Base-by-base conservation (phyloP, 1,140 invertebrate genomes). In the Trichogramma pretiosum region DNA sequence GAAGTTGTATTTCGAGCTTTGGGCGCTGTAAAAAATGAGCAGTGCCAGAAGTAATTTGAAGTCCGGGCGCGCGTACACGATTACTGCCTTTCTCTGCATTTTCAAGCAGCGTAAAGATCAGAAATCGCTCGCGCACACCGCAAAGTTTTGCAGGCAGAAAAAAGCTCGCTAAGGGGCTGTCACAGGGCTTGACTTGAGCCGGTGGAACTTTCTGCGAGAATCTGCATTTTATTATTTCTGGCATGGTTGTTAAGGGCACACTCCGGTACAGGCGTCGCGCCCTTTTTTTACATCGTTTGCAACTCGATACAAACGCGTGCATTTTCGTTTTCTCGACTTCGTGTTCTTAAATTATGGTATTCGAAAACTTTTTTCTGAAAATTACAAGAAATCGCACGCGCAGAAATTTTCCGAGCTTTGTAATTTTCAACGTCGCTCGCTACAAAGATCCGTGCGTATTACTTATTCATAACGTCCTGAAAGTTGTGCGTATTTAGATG, bases 201-300 rank as follows among this genome's bases (percentile, higher is more conserved):
- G n/a, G 23, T 42, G 46, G 45, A 40, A 52, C 48, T 35, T 45
- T 38, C 7, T 28, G 39, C 52, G 32, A 7, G 43, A 59, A 65
- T 66, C 60, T 65, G 63, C 63, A 63, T 66, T 66, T 66, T 66
- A 66, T 66, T 66, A 65, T 66, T 66, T 62, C 64, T 60, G 53
- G 45, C 52, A 52, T 56, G 56, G 53, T 53, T 57, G 55, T 66
- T 65, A 66, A 66, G 47, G 44, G 45, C 48, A 53, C 53, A 46
- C 43, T 36, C 17, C 30, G 32, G 41, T 26, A 48, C 46, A 42
- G 18, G 40, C 23, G 46, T 26, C 38, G 32, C 21, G 21, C 33
- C 42, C 42, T 23, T 40, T 48, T 48, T 19, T 34, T 18, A 1
- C 30, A 18, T 34, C 43, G 14, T n/a, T n/a, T n/a, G n/a, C n/a